These are phyloP conservation scores for Aphelinus atriplicis DNA, from an alignment of 1,140 invertebrate species.

Conservation along the genomic window DNA sequence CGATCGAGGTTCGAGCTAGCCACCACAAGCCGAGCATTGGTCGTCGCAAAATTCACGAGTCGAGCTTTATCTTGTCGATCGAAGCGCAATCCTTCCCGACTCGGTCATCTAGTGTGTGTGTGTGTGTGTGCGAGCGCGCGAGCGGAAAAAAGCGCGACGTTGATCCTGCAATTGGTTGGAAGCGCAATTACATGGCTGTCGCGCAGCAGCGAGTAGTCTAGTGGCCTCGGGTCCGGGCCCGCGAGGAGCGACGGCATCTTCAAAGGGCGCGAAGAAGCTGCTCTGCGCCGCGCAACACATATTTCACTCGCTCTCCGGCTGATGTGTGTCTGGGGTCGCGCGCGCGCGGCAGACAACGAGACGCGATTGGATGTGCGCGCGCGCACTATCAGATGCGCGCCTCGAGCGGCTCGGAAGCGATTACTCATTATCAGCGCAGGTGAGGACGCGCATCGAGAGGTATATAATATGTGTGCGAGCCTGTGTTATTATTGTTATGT, in stretches of 20 bases:
- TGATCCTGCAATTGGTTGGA: too few species aligned
- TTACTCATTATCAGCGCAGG: neutral
- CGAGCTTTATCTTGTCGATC: too few species aligned
- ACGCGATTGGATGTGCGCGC: neutral
- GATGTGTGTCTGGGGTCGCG: neutral
- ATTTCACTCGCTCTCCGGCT: neutral
- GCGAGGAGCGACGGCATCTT: conserved; percentile 9
- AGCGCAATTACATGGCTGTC: neutral
- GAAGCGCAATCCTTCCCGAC: too few species aligned
- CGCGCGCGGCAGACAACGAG: neutral
- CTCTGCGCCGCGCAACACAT: conserved; percentile 1
- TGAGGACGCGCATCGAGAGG: too few species aligned
- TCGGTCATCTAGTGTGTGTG: too few species aligned
- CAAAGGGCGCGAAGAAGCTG: conserved; percentile 10
- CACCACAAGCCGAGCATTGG: too few species aligned
- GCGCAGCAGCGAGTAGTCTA: neutral
- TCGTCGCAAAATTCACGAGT: too few species aligned
- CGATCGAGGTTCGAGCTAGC: too few species aligned
- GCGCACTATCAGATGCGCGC: neutral
- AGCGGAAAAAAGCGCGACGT: too few species aligned
- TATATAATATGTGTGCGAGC: too few species aligned
- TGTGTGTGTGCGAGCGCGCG: too few species aligned
- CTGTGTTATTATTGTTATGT: too few species aligned
- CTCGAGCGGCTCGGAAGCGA: neutral
- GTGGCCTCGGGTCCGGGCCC: neutral